Conservation (phyloP, 2,888 invertebrate species). For the Cosmia pyralina region DNA sequence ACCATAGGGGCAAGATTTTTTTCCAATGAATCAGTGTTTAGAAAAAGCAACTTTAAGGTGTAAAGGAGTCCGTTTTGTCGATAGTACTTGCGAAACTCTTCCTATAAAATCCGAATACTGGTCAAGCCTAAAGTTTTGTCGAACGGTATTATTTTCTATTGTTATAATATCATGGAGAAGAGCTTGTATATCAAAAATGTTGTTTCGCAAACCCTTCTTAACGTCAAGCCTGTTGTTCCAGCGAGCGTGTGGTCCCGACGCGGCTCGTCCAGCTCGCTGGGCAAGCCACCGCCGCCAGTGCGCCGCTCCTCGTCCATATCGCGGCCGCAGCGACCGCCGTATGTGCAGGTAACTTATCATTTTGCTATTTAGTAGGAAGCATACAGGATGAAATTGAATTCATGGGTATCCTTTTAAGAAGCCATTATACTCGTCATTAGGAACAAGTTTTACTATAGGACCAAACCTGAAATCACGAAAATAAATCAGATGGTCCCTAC, state of each 20-base stretch:
- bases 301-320: slow-evolving; percentile 93
- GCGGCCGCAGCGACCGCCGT: slow-evolving; percentile 79
- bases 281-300: slow-evolving; percentile 95
- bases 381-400: background rate
- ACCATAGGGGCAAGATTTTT: no score
- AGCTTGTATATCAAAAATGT: background rate
- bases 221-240: slow-evolving; percentile 50
- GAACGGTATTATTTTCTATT: background rate
- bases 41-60: no score
- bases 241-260: slow-evolving; percentile 90
- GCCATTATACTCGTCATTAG: no score
- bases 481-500: no score
- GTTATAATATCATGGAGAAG: no score
- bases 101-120: background rate
- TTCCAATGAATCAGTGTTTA: no score
- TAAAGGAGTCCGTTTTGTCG: no score
- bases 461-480: no score
- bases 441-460: no score
- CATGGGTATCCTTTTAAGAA: no score
- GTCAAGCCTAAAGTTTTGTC: background rate
- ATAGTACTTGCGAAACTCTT: background rate
- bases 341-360: slow-evolving; percentile 71
- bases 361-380: background rate
- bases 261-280: slow-evolving; percentile 87
- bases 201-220: background rate